Evolutionary conservation across 2,797 vertebrate species (phyloP).

Genomic region (Crocodylus rhombifer): DNA sequence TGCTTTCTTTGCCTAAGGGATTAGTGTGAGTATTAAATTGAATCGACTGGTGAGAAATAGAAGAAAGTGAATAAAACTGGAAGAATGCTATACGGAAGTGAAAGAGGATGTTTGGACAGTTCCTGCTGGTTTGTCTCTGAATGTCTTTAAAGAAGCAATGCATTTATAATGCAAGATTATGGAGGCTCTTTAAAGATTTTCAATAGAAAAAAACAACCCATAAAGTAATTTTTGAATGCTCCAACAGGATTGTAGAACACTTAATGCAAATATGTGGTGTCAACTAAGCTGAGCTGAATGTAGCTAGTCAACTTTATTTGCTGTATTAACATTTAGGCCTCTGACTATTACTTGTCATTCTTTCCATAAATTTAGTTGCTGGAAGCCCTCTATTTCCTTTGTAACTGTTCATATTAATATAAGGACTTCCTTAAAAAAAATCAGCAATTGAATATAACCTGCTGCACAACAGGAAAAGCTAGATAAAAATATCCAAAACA

Average conservation of each 20-base stretch:
- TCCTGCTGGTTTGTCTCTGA: not conserved
- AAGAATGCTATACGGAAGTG: not conserved
- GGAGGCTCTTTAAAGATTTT: not conserved
- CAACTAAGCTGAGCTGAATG: not conserved
- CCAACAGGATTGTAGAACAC: not conserved
- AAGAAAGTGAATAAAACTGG: not conserved
- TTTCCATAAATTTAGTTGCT: not conserved
- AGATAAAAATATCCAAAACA: conserved; percentile 31
- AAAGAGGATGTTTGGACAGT: not conserved
- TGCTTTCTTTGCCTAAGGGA: not conserved
- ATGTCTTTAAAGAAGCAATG: not conserved
- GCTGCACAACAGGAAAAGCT: conserved; percentile 21
- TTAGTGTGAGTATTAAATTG: not conserved
- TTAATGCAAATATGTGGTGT: not conserved
- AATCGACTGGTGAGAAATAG: not conserved
- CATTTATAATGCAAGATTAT: not conserved
- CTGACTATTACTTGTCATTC: not conserved
- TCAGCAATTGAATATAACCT: conserved; percentile 29
- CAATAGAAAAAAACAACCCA: not conserved
- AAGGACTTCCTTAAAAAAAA: conserved; percentile 43
- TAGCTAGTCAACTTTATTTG: conserved; percentile 17
- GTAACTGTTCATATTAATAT: conserved; percentile 20
- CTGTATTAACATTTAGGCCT: not conserved
- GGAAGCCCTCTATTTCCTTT: not conserved
- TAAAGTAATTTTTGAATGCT: not conserved